Evolutionary conservation across 1,140 invertebrate species (phyloP).

Genomic region (Mercenaria mercenaria): DNA sequence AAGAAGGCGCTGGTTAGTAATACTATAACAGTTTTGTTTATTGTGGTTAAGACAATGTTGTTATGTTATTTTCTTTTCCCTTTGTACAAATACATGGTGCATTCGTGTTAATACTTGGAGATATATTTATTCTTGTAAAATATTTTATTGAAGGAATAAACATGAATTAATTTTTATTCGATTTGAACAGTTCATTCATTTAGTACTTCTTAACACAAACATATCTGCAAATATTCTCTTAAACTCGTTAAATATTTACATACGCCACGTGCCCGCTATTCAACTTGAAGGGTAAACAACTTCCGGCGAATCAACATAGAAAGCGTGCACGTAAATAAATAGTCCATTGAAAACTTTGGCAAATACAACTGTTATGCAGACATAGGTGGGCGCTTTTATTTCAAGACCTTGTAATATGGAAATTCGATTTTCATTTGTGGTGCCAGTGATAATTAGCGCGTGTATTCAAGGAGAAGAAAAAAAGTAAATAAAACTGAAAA

Average conservation of each 20-base stretch:
- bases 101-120: too few relatives aligned
- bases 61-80: too few relatives aligned
- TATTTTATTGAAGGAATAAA: conserved; percentile 8
- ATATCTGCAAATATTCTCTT: neutral
- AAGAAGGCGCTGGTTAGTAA: too few relatives aligned
- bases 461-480: neutral
- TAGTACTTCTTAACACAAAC: conserved; percentile 5
- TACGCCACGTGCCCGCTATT: conserved; percentile 45
- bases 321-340: conserved; percentile 51
- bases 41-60: too few relatives aligned
- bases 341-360: conserved; percentile 25
- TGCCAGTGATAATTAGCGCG: neutral
- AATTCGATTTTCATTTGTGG: conserved; percentile 26
- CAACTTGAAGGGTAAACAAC: conserved; percentile 33
- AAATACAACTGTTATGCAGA: conserved; percentile 21
- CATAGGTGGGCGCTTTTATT: conserved; percentile 25
- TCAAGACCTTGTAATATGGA: neutral
- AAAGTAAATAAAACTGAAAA: neutral
- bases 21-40: too few relatives aligned
- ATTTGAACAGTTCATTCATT: neutral
- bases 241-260: conserved; percentile 30
- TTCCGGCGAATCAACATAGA: conserved; percentile 49
- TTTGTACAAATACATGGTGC: too few relatives aligned
- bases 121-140: conserved; percentile 9
- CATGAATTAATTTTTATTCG: neutral